These are phyloP conservation scores for Acronicta aceris DNA, from an alignment of 2,888 invertebrate genomes.

Conservation along the genomic window DNA sequence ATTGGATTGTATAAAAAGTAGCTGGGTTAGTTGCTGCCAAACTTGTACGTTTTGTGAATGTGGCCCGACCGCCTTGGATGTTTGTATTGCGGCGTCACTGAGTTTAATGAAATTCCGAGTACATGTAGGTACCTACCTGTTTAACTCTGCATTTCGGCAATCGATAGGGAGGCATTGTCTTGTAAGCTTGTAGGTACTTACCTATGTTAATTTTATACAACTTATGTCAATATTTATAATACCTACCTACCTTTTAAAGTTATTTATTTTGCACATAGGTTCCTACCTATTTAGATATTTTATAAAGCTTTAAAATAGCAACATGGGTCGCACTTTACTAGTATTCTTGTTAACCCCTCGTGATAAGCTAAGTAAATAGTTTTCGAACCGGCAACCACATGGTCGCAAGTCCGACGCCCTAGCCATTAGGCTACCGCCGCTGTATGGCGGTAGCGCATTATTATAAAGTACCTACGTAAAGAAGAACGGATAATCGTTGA, in stretches of 20 bases:
- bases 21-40: constrained; percentile 29
- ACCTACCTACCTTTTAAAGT: constrained; percentile 3
- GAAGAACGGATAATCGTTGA: too few relatives aligned
- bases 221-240: constrained; percentile 32
- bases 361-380: too few relatives aligned
- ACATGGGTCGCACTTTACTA: too few relatives aligned
- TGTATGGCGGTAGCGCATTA: too few relatives aligned
- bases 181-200: constrained; percentile 22
- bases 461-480: too few relatives aligned
- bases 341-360: too few relatives aligned
- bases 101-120: constrained; percentile 68
- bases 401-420: too few relatives aligned
- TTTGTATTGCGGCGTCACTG: constrained; percentile 62
- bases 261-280: not conserved
- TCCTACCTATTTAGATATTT: too few relatives aligned
- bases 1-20: constrained; percentile 17
- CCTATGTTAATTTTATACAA: constrained; percentile 34
- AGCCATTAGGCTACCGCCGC: too few relatives aligned
- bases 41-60: constrained; percentile 60
- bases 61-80: constrained; percentile 53
- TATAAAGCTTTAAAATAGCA: too few relatives aligned
- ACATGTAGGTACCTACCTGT: constrained; percentile 20
- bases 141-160: constrained; percentile 60
- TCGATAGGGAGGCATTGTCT: constrained; percentile 51
- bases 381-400: too few relatives aligned